These are phyloP conservation scores for Chymomyza costata DNA, from an alignment of 1,140 invertebrate species.

Conservation along the genomic window DNA sequence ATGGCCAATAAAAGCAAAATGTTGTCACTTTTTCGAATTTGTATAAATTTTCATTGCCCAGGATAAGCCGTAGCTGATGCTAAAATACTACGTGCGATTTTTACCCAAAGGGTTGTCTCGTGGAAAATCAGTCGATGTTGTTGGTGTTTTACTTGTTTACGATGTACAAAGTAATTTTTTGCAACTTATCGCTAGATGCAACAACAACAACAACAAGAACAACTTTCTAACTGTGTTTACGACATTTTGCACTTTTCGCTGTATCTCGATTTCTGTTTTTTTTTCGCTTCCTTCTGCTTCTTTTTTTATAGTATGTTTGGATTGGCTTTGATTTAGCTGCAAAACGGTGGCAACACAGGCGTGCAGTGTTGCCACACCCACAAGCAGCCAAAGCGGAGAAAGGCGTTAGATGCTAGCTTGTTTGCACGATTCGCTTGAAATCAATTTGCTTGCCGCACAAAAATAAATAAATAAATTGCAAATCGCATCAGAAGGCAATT, in stretches of 20 bases:
- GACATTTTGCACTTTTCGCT: conserved; percentile 37
- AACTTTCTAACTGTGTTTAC: conserved; percentile 25
- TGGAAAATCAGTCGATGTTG: conserved; percentile 27
- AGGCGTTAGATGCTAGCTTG: conserved; percentile 6
- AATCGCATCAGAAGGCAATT: conserved; percentile 59
- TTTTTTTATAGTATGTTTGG: conserved; percentile 48
- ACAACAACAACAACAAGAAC: conserved; percentile 19
- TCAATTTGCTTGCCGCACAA: conserved; percentile 58
- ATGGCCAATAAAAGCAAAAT: conserved; percentile 76
- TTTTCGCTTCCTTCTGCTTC: conserved; percentile 1
- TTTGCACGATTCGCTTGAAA: conserved; percentile 30
- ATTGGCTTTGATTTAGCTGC: conserved; percentile 62
- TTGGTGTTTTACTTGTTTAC: conserved; percentile 73
- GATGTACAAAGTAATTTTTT: conserved; percentile 65
- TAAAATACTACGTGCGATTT: conserved; percentile 74
- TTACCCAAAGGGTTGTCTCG: conserved; percentile 53
- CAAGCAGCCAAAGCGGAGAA: no score
- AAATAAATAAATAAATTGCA: conserved; percentile 67
- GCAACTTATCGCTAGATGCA: conserved; percentile 66
- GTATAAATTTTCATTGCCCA: conserved; percentile 74
- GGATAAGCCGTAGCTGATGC: conserved; percentile 73
- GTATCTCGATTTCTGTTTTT: conserved; percentile 7
- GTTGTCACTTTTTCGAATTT: conserved; percentile 74
- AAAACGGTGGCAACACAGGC: no score
- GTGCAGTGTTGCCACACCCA: no score